Percentiles rank a stretch among this genome's conserved stretches.
Conservation (phyloP, 2,113 vertebrate species). For the Calonectris borealis region DNA sequence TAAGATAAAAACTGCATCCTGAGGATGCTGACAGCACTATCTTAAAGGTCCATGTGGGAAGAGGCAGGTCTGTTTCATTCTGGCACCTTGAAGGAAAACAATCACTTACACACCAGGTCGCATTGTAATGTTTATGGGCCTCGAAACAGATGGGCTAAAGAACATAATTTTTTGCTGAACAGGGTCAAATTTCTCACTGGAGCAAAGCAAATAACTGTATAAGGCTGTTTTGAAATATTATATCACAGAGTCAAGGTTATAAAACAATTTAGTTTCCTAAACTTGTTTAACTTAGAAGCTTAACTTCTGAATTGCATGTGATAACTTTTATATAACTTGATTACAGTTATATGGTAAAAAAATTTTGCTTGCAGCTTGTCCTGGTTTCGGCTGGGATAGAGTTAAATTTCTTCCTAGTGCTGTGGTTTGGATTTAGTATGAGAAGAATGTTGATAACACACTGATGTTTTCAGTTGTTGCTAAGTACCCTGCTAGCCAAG, state of each 20-base stretch:
- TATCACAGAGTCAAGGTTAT: not conserved
- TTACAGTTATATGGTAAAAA: not conserved
- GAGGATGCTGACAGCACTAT: not conserved
- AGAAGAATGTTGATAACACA: too few species aligned
- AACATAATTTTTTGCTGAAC: not conserved
- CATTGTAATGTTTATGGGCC: not conserved
- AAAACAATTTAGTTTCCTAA: not conserved
- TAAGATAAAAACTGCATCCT: not conserved
- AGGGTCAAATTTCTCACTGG: not conserved
- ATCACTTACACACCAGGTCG: not conserved
- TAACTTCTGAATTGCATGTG: not conserved
- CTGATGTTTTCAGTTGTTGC: too few species aligned
- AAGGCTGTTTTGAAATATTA: not conserved
- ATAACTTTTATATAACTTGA: not conserved
- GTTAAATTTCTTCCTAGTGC: too few species aligned
- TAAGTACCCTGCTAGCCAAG: too few species aligned
- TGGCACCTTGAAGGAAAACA: not conserved
- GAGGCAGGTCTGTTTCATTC: not conserved
- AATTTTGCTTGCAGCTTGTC: not conserved
- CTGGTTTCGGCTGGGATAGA: too few species aligned
- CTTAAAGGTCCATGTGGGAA: not conserved
- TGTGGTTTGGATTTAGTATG: too few species aligned
- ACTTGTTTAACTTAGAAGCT: not conserved
- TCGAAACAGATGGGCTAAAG: not conserved
- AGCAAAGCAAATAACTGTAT: not conserved